Evolutionary conservation across 2,113 vertebrate genomes (phyloP), one percentile per base, ranked within the genome.

Genomic region (Tauraco erythrolophus): DNA sequence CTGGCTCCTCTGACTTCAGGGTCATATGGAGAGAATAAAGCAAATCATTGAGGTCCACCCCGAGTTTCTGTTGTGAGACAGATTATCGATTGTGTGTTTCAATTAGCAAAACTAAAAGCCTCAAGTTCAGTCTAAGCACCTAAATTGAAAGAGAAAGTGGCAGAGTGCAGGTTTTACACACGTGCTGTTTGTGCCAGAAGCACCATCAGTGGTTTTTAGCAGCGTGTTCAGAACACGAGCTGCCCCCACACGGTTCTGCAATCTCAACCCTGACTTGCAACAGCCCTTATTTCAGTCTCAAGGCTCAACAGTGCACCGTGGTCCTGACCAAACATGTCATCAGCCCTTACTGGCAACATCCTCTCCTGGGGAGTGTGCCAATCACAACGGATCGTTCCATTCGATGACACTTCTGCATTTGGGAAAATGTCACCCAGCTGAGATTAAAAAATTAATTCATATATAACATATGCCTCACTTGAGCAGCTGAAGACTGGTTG

Each of bases 341-440:
- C 83, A 72, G 80, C 79, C 41, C 69, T 41, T 13, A 8, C 80
- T 53, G 72, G 39, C 76, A 81, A 4, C 5, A 57, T 19, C 56
- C 53, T 62, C 78, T 50, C 9, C 5, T 79, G 90, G 74, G 60
- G 70, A 85, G 39, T 43, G 41, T 43, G n/a, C 92, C 88, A 82
- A 0, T 7, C 84, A 14, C 74, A 11, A 2, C 1, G 1, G 28
- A 18, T 28, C 16, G 1, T 39, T 53, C 78, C n/a, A 3, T 5
- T 57, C 4, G 19, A 57, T 50, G 81, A 50, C 81, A 71, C 74
- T 60, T 78, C n/a, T 84, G 61, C 82, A 37, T 33, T 27, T 62
- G 69, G 84, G 78, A 78, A 76, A 83, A 84, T 58, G 70, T 48
- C 94, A 89, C 43, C 43, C 75, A 57, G 74, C 61, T 48, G 88